Conservation (phyloP, 2,797 vertebrate genomes). For the Syngnathus acus region DNA sequence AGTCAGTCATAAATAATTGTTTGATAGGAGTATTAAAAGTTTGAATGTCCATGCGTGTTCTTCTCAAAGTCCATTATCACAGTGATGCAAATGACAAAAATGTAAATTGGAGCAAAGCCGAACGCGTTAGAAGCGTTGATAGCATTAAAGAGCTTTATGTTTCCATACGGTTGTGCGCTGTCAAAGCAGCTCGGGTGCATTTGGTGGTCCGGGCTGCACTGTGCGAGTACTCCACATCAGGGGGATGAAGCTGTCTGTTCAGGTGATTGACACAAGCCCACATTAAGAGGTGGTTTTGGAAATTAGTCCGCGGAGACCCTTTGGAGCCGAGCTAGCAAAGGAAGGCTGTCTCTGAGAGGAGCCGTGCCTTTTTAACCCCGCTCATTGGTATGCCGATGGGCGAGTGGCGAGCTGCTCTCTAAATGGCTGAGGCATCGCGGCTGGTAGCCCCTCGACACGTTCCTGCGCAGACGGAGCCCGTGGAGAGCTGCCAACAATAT, state of each 20-base stretch:
- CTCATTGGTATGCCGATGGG: conserved; percentile 99
- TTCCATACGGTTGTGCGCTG: conserved; percentile 50
- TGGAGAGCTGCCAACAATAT: conserved; percentile 96
- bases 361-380: conserved; percentile 99
- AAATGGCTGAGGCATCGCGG: conserved; percentile 96
- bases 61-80: conserved; percentile 3
- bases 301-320: conserved; percentile 99
- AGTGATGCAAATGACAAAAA: conserved; percentile 5
- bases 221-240: conserved; percentile 97
- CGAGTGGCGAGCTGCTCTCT: conserved; percentile 92
- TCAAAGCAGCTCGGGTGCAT: conserved; percentile 77
- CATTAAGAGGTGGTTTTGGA: conserved; percentile 99
- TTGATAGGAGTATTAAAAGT: neutral
- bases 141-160: conserved; percentile 3
- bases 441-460: conserved; percentile 91
- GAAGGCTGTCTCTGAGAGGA: conserved; percentile 95
- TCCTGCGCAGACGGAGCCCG: conserved; percentile 94
- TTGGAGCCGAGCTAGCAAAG: conserved; percentile 92
- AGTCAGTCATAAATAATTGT: neutral
- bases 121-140: neutral
- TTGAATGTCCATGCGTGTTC: neutral
- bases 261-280: conserved; percentile 99
- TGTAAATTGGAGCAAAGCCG: neutral
- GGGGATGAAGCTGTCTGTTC: conserved; percentile 99
- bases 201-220: conserved; percentile 84